These are phyloP conservation scores for Macrochelys suwanniensis DNA, from an alignment of 2,797 vertebrate genomes.

Conservation along the genomic window DNA sequence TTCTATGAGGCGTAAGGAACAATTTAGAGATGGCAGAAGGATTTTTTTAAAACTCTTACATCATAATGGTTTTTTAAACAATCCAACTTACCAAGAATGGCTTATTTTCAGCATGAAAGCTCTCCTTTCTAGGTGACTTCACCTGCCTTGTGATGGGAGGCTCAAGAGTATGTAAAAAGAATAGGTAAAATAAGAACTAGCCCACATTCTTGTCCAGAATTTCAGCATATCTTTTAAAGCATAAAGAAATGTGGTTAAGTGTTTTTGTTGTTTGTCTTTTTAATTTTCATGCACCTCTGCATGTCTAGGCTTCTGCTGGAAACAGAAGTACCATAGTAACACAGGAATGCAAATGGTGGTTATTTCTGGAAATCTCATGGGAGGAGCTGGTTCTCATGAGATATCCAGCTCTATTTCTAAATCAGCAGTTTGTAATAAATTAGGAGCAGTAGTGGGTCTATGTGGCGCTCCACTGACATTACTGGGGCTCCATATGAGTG, in stretches of 20 bases:
- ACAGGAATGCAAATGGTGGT: neutral
- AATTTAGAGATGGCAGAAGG: neutral
- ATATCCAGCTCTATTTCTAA: slow-evolving; percentile 3
- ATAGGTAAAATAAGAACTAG: neutral
- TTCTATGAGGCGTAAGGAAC: neutral
- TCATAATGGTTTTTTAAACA: neutral
- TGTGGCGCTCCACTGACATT: neutral
- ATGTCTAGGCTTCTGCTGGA: neutral
- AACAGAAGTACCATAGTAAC: neutral
- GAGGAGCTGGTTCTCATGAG: neutral
- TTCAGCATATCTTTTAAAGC: neutral
- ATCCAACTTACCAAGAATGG: neutral
- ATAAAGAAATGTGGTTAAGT: neutral
- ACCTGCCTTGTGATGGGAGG: neutral
- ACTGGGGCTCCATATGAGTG: neutral
- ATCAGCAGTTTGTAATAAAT: neutral
- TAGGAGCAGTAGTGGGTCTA: neutral
- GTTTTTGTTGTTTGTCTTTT: neutral
- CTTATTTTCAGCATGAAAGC: neutral
- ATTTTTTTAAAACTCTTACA: neutral
- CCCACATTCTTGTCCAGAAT: neutral
- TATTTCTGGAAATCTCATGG: neutral
- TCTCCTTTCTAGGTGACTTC: neutral
- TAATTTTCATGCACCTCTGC: neutral
- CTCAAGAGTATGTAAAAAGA: neutral